Evolutionary conservation across 2,113 vertebrate species (phyloP).

Genomic region (Callipepla californica): DNA sequence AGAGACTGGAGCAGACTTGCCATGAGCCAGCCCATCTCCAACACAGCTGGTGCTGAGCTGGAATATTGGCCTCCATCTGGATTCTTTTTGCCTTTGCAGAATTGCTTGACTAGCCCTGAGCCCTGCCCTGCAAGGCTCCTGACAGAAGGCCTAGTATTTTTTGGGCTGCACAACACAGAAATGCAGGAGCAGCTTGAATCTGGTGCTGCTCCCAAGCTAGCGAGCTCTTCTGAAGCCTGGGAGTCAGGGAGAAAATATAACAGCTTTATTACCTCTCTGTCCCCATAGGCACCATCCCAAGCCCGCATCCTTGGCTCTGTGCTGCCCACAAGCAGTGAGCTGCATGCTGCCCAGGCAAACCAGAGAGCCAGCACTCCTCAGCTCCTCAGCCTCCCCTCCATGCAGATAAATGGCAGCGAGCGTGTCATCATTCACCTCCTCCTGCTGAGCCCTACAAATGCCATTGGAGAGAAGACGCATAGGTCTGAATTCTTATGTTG

Average conservation of each 20-base stretch:
- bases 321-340: not conserved
- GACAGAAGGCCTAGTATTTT: not conserved
- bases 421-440: not conserved
- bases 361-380: not conserved
- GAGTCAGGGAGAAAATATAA: not conserved
- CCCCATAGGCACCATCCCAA: not conserved
- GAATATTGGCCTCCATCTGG: not conserved
- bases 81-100: not conserved
- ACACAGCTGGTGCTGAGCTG: not conserved
- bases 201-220: not conserved
- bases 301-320: not conserved
- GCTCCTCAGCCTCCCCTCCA: not conserved
- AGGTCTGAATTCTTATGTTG: not conserved
- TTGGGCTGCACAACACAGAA: not conserved
- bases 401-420: not conserved
- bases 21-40: not conserved
- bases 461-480: not conserved
- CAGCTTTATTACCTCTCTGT: not conserved
- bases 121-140: not conserved
- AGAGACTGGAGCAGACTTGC: not conserved
- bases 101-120: not conserved
- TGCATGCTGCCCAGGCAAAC: not conserved
- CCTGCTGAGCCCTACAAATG: not conserved
- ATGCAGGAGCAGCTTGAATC: not conserved
- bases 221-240: not conserved